Percentiles rank a stretch among this genome's conserved stretches.
Conservation (phyloP, 37 sponge, comb jelly and placozoan species). For the Geodia barretti region DNA sequence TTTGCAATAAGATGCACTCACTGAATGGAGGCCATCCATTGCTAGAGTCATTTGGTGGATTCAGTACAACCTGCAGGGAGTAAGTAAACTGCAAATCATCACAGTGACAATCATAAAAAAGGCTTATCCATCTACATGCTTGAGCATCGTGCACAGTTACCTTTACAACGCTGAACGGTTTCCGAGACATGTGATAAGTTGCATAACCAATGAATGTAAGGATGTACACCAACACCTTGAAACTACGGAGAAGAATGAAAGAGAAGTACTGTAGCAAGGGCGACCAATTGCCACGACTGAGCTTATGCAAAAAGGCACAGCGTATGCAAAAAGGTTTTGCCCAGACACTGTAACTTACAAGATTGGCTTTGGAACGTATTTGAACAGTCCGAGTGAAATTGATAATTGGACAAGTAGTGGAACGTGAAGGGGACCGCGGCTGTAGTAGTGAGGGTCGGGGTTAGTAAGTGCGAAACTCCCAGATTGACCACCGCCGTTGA, state of each 20-base stretch:
- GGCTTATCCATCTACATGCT: background rate
- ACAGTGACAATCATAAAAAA: background rate
- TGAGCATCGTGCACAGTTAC: slow-evolving; percentile 4
- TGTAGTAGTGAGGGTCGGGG: too few species aligned
- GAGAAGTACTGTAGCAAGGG: background rate
- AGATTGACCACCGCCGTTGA: too few species aligned
- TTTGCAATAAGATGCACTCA: slow-evolving; percentile 9
- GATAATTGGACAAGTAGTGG: too few species aligned
- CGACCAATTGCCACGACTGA: background rate
- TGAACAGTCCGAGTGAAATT: too few species aligned
- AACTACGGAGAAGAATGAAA: slow-evolving; percentile 7
- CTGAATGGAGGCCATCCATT: slow-evolving; percentile 68
- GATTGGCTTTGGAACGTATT: too few species aligned
- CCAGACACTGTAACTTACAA: too few species aligned
- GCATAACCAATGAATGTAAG: slow-evolving; percentile 69
- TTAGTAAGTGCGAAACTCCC: too few species aligned
- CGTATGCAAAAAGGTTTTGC: too few species aligned
- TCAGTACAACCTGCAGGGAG: slow-evolving; percentile 3
- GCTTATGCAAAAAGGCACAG: background rate
- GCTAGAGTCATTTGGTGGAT: background rate
- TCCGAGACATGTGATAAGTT: slow-evolving; percentile 64
- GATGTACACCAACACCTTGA: slow-evolving; percentile 39
- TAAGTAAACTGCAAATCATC: background rate
- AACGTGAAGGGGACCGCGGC: too few species aligned
- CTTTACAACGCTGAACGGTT: slow-evolving; percentile 69